A percentile compares a stretch with the other conserved stretches of the same genome.
Evolutionary conservation across 1,140 invertebrate species (phyloP).

Genomic region (Pollicipes pollicipes): DNA sequence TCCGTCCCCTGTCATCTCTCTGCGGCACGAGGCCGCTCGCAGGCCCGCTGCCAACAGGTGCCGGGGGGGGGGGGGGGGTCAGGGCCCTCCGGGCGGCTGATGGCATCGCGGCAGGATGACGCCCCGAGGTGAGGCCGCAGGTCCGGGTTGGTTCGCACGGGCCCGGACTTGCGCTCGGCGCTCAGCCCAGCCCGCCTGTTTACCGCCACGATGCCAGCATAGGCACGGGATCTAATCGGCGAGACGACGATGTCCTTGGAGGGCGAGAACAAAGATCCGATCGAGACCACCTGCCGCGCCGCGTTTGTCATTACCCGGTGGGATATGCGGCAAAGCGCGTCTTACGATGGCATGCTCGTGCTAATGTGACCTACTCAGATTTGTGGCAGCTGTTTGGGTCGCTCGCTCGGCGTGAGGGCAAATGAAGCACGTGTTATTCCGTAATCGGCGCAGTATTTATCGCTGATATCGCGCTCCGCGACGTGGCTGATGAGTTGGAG

Average conservation of each 20-base stretch:
- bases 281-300: neutral
- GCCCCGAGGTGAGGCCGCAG: too few species aligned
- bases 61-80: too few species aligned
- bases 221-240: neutral
- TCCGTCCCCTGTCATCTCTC: too few species aligned
- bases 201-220: neutral
- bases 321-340: neutral
- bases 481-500: too few species aligned
- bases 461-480: neutral
- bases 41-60: too few species aligned
- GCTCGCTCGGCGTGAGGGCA: neutral
- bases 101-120: too few species aligned
- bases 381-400: neutral
- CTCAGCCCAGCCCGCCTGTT: neutral
- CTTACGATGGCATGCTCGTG: too few species aligned
- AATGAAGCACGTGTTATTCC: neutral
- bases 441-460: neutral
- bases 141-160: too few species aligned
- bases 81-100: too few species aligned
- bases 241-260: neutral
- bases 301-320: too few species aligned
- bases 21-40: too few species aligned
- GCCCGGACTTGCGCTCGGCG: neutral
- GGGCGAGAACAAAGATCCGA: neutral
- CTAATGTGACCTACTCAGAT: neutral